phyloP scores from a whole-genome alignment of 1,140 invertebrate genomes.

The Grapholita molesta region DNA sequence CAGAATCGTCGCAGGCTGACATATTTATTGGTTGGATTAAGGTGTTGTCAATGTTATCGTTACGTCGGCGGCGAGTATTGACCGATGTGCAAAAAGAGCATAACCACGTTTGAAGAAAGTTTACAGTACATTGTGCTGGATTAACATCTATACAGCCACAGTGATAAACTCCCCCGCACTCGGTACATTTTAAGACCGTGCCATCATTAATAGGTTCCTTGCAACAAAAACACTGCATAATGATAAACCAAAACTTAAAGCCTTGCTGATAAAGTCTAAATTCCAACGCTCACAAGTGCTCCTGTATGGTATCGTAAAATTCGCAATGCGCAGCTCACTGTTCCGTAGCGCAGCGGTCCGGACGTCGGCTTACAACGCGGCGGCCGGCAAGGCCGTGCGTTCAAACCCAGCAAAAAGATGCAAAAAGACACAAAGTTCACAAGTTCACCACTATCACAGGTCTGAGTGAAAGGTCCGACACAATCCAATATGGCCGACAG shows the following conservation, averaged over 20 bases:
- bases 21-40: neutral
- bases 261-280: neutral
- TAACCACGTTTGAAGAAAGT: too few relatives aligned
- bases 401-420: neutral
- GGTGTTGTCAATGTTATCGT: neutral
- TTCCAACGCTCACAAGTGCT: neutral
- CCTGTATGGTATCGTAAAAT: neutral
- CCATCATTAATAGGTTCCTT: too few relatives aligned
- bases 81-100: neutral
- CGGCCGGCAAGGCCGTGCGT: too few relatives aligned
- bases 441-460: neutral
- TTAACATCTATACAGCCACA: too few relatives aligned
- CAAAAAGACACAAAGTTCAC: neutral
- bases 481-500: neutral
- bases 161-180: too few relatives aligned
- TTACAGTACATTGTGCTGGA: too few relatives aligned
- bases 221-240: too few relatives aligned
- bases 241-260: neutral
- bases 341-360: neutral
- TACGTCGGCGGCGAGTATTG: neutral
- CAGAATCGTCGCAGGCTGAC: neutral
- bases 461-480: neutral
- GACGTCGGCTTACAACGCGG: neutral
- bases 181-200: too few relatives aligned
- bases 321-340: neutral